A percentile compares a stretch with the other conserved stretches of the same genome.
Evolutionary conservation across 2,113 vertebrate species (phyloP).

Genomic region (Zapus hudsonius): DNA sequence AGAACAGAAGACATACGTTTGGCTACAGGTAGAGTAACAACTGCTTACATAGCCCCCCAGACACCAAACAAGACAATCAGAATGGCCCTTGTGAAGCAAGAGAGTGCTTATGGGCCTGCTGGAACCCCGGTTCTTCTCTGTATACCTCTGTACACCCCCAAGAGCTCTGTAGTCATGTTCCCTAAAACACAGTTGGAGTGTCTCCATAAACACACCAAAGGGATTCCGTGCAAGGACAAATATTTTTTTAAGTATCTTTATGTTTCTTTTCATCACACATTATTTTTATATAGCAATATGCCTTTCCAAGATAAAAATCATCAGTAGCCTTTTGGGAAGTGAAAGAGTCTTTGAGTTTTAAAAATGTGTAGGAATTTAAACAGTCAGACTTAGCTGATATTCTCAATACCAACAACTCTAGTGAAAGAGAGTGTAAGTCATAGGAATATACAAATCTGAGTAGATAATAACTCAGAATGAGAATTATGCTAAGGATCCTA

Average conservation of each 20-base stretch:
- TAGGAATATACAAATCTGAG: background rate
- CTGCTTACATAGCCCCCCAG: background rate
- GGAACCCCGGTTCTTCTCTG: rapidly evolving
- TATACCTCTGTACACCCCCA: no score
- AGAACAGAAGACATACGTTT: background rate
- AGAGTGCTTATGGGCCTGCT: background rate
- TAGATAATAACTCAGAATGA: background rate
- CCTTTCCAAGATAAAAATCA: background rate
- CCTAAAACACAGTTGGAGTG: background rate
- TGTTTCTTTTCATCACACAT: background rate
- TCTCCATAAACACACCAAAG: background rate
- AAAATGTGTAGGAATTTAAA: background rate
- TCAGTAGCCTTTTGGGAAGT: background rate
- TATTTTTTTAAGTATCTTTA: background rate
- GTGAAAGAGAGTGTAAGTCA: background rate
- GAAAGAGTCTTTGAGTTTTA: background rate
- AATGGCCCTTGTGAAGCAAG: background rate
- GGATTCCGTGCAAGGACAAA: background rate
- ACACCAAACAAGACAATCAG: background rate
- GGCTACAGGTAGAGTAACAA: background rate
- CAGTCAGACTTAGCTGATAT: background rate
- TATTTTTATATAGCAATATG: background rate
- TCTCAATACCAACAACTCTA: constrained; percentile 2
- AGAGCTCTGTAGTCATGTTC: background rate
- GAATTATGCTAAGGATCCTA: background rate